Conservation (phyloP, 2,797 vertebrate species). For the Alectoris magna region DNA sequence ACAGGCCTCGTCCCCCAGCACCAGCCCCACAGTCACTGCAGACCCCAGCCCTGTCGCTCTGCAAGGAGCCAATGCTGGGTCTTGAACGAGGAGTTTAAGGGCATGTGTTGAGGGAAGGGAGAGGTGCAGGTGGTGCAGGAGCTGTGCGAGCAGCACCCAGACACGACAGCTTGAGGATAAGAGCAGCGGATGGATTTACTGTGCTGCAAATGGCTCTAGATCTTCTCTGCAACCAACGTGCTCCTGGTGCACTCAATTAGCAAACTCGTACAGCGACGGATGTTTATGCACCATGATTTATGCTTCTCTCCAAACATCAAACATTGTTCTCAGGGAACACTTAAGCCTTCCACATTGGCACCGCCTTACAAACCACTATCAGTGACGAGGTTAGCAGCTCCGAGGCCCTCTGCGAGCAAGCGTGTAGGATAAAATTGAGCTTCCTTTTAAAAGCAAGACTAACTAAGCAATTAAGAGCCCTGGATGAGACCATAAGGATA, state of each 20-base stretch:
- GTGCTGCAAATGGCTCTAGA: not conserved
- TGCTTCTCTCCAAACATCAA: not conserved
- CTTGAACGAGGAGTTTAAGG: accelerated
- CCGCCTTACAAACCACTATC: not conserved
- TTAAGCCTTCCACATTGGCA: not conserved
- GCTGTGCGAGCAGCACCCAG: not conserved
- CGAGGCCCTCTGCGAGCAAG: not conserved
- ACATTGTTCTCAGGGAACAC: not conserved
- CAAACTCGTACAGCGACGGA: not conserved
- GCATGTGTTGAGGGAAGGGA: not conserved
- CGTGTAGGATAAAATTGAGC: not conserved
- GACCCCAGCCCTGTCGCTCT: not conserved
- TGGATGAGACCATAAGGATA: not conserved
- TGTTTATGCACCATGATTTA: not conserved
- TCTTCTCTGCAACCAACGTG: not conserved
- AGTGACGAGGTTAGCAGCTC: not conserved
- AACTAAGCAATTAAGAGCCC: not conserved
- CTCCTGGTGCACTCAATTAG: accelerated
- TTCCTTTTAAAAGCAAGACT: not conserved
- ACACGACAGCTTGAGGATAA: not conserved
- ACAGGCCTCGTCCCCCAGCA: not conserved
- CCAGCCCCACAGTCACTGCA: no score
- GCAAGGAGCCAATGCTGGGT: accelerated
- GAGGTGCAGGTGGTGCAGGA: not conserved
- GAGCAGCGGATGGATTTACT: not conserved